These are phyloP conservation scores for Siderastrea radians DNA, from an alignment of 92 coral and sea anemone genomes.

Conservation along the genomic window DNA sequence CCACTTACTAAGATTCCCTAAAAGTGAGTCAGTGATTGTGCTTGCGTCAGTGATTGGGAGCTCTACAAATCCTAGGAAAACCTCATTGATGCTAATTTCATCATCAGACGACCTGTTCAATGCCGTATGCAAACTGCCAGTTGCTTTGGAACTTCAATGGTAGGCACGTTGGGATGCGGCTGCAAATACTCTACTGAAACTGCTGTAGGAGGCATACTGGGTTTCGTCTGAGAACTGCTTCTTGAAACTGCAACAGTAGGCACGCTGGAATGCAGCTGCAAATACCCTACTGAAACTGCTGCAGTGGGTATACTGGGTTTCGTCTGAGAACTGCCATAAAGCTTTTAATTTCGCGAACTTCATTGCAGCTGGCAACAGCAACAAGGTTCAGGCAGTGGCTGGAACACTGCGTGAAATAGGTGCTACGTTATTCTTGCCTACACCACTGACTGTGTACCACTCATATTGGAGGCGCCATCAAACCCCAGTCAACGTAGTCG, in stretches of 20 bases:
- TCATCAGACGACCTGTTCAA: slow-evolving; percentile 1
- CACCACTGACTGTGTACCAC: slow-evolving; percentile 33
- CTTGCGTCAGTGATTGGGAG: slow-evolving; percentile 62
- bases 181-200: too few relatives aligned
- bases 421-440: slow-evolving; percentile 39
- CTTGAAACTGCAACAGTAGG: too few relatives aligned
- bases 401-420: slow-evolving; percentile 46
- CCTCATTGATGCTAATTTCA: slow-evolving; percentile 47
- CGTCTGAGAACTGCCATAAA: slow-evolving; percentile 33
- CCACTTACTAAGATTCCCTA: slow-evolving; percentile 47
- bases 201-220: too few relatives aligned
- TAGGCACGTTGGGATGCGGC: too few relatives aligned
- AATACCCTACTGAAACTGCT: too few relatives aligned
- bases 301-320: too few relatives aligned
- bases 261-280: too few relatives aligned
- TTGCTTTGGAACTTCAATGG: too few relatives aligned
- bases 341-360: slow-evolving; percentile 58
- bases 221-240: too few relatives aligned
- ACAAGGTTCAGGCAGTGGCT: slow-evolving; percentile 72
- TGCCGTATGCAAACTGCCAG: slow-evolving; percentile 1
- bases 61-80: slow-evolving; percentile 64
- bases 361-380: slow-evolving; percentile 63
- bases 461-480: slow-evolving; percentile 61
- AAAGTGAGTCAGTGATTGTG: slow-evolving; percentile 46
- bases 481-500: slow-evolving; percentile 64